A percentile compares a stretch with the other conserved stretches of the same genome.
phyloP scores from a whole-genome alignment of 2,797 vertebrate genomes.

The Danio jaintianensis region DNA sequence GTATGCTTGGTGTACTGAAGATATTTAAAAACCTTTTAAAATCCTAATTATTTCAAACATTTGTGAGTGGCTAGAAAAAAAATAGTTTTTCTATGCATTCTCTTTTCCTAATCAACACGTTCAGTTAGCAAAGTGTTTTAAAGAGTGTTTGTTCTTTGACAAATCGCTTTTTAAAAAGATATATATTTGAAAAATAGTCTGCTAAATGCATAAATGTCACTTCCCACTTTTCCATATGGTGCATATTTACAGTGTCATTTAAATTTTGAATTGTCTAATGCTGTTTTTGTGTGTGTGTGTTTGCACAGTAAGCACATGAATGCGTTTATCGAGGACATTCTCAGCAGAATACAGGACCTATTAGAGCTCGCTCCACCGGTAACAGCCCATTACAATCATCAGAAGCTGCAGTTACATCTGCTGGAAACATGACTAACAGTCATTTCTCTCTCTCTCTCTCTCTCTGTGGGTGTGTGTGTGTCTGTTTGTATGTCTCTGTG shows the following conservation, averaged over 20 bases:
- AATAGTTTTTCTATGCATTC: too few species aligned
- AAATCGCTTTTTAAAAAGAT: too few species aligned
- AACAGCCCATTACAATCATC: slow-evolving; percentile 65
- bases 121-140: too few species aligned
- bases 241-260: neutral
- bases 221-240: neutral
- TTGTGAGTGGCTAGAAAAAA: too few species aligned
- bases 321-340: slow-evolving; percentile 93
- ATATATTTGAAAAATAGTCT: neutral
- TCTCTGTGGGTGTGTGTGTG: neutral
- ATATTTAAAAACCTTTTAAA: too few species aligned
- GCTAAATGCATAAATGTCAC: neutral
- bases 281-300: slow-evolving; percentile 47
- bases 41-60: too few species aligned
- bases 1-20: too few species aligned
- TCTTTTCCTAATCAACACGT: neutral
- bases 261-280: neutral
- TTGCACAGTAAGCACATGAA: slow-evolving; percentile 95
- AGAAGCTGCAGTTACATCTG: neutral
- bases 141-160: neutral
- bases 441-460: neutral
- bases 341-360: slow-evolving; percentile 95
- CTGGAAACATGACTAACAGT: neutral
- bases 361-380: slow-evolving; percentile 92
- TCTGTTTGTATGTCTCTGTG: neutral